These are phyloP conservation scores for Tribolium madens DNA, from an alignment of 1,140 invertebrate species.

Conservation along the genomic window DNA sequence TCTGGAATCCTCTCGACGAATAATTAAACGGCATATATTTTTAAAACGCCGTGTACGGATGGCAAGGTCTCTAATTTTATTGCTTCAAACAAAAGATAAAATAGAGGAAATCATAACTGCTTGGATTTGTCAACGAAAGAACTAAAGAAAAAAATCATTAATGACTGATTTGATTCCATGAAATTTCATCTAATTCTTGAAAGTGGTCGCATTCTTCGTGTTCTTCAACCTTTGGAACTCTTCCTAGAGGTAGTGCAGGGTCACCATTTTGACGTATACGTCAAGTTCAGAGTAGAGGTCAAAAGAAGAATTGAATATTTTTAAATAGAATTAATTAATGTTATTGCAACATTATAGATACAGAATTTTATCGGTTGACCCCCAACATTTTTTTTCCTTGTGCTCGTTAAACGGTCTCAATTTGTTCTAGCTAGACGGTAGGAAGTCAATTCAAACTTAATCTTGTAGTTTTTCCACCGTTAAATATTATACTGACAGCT, in stretches of 20 bases:
- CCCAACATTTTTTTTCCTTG: conserved; percentile 26
- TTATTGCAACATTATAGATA: conserved; percentile 29
- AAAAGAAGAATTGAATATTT: conserved; percentile 33
- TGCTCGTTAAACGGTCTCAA: conserved; percentile 26
- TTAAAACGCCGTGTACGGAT: conserved; percentile 11
- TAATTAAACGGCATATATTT: conserved; percentile 2
- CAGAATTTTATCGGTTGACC: conserved; percentile 30
- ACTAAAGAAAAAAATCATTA: conserved; percentile 24
- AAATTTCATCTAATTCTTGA: conserved; percentile 7
- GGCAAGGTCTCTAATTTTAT: conserved; percentile 33
- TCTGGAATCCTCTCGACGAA: not conserved
- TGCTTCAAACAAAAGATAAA: conserved; percentile 38
- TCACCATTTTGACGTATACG: conserved; percentile 21
- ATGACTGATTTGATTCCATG: not conserved
- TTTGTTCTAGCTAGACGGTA: conserved; percentile 1
- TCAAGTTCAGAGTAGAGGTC: conserved; percentile 24
- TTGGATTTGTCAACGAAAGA: conserved; percentile 30
- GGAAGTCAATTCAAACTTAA: conserved; percentile 19
- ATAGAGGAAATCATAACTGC: conserved; percentile 31
- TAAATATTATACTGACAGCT: conserved; percentile 6
- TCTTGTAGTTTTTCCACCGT: conserved; percentile 6
- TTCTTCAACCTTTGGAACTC: conserved; percentile 18
- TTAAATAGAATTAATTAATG: conserved; percentile 37
- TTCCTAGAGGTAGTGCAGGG: conserved; percentile 10
- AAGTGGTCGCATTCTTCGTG: conserved; percentile 1